A percentile compares a stretch with the other conserved stretches of the same genome.
Evolutionary conservation across 35 echinoderm and acorn worm species (phyloP).

Genomic region (Anneissia japonica): DNA sequence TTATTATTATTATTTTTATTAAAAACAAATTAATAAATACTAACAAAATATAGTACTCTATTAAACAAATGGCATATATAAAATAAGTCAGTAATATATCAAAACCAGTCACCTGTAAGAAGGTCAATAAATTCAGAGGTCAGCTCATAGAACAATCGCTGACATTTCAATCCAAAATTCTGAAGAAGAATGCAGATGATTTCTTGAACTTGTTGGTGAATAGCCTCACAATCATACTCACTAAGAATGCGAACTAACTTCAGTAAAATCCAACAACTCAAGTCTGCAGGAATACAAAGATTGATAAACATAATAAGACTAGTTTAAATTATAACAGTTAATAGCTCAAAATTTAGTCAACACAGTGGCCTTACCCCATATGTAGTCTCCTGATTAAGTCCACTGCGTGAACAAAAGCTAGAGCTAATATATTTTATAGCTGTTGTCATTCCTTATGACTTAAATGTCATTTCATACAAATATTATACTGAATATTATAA

Average conservation of each 20-base stretch:
- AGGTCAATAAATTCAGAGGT: constrained; percentile 40
- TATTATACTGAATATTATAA: not conserved
- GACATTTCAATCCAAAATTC: constrained; percentile 26
- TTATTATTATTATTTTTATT: too few relatives aligned
- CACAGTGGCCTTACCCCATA: not conserved
- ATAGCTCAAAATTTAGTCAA: not conserved
- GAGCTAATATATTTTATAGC: not conserved
- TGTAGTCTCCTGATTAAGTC: not conserved
- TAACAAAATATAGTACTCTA: too few relatives aligned
- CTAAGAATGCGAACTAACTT: constrained; percentile 38
- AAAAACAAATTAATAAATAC: too few relatives aligned
- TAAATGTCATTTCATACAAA: not conserved
- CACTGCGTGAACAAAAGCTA: not conserved
- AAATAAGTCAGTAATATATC: not conserved
- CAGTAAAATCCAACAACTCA: constrained; percentile 65
- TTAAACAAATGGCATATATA: too few relatives aligned
- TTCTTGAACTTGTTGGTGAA: constrained; percentile 44
- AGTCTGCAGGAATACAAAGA: constrained; percentile 36
- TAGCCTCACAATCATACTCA: constrained; percentile 36
- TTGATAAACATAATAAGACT: too few relatives aligned
- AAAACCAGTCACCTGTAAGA: constrained; percentile 21
- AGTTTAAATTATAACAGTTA: not conserved
- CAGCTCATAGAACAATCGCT: constrained; percentile 34
- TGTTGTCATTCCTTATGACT: not conserved
- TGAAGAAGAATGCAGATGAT: constrained; percentile 51